Base-by-base conservation (phyloP, 64 coral and sea anemone species). In the Porites lutea region DNA sequence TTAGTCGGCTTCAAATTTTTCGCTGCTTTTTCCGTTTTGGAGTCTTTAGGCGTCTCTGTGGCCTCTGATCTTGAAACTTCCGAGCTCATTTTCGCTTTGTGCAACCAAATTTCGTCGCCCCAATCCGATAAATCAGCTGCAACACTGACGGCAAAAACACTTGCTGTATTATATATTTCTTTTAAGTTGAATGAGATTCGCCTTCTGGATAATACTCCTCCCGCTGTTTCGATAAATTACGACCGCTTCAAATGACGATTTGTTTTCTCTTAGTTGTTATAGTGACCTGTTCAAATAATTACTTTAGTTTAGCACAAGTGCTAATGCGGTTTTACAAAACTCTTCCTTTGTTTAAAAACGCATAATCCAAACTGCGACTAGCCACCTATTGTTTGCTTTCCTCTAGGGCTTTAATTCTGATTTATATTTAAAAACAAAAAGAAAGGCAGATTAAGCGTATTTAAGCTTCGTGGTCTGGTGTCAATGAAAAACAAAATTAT, bases 1-100 rank as follows among this genome's bases (percentile, higher is more conserved):
- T 89, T 94, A 11, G 63, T 63, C 2, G 73, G 22, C 46, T 91
- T 97, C 46, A 97, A 72, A 18, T 69, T 94, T 66, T 83, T 97
- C 0, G 95, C 92, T 2, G 95, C 95, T 65, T 70, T 97, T 2
- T 97, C 95, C 5, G 47, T 37, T 63, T 94, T 97, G 9, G 4
- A 20, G 8, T 84, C 81, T n/a, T 84, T 84, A 3, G 19, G 18
- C 16, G 71, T 88, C 1, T 75, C 86, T 12, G 8, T 3, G 50
- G 37, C 23, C 16, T 88, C 86, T 2, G 19, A 6, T 75, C 59
- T 88, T 14, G 49, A 1, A n/a, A 18, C 48, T 15, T 88, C 86
- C 11, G 71, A 1, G 16, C 71, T 88, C 86, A 88, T 88, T 67
- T 50, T 52, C 18, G 48, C 61, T 68, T 66, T 16, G 18, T 48